A percentile compares a stretch with the other conserved stretches of the same genome.
phyloP scores from a whole-genome alignment of 1,140 invertebrate genomes.

The Tetramorium alpestre region DNA sequence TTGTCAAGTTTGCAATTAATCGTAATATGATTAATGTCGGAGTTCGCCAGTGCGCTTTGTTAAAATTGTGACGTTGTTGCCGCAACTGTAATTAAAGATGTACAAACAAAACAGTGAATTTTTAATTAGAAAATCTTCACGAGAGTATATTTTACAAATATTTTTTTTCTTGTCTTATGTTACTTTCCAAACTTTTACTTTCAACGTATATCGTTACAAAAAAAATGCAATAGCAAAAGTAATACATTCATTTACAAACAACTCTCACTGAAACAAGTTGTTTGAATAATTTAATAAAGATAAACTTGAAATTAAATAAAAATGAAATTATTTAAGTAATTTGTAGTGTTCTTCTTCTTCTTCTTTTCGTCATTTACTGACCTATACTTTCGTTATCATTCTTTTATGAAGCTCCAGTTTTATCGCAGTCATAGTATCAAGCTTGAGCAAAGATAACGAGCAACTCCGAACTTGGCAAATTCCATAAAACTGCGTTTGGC shows the following conservation, averaged over 20 bases:
- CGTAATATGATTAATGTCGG: slow-evolving; percentile 33
- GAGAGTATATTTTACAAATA: background rate
- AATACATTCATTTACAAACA: background rate
- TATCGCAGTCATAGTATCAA: background rate
- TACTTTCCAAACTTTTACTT: background rate
- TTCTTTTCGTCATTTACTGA: background rate
- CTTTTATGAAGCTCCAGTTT: background rate
- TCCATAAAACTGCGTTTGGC: background rate
- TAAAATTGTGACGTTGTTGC: slow-evolving; percentile 16
- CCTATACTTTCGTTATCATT: background rate
- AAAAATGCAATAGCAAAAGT: background rate
- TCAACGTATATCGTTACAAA: background rate
- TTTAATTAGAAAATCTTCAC: background rate
- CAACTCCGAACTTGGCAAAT: background rate
- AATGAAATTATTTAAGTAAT: background rate
- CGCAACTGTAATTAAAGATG: background rate
- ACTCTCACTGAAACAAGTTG: background rate
- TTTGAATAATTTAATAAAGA: background rate
- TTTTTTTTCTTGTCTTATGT: too few species aligned
- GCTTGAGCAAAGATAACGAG: slow-evolving; percentile 1
- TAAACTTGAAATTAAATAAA: background rate
- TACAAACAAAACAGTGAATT: background rate
- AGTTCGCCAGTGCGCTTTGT: slow-evolving; percentile 9
- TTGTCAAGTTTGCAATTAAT: slow-evolving; percentile 49
- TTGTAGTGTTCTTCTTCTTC: background rate